These are phyloP conservation scores for Macroglossus sobrinus DNA, from an alignment of 2,113 vertebrate species.

Conservation along the genomic window DNA sequence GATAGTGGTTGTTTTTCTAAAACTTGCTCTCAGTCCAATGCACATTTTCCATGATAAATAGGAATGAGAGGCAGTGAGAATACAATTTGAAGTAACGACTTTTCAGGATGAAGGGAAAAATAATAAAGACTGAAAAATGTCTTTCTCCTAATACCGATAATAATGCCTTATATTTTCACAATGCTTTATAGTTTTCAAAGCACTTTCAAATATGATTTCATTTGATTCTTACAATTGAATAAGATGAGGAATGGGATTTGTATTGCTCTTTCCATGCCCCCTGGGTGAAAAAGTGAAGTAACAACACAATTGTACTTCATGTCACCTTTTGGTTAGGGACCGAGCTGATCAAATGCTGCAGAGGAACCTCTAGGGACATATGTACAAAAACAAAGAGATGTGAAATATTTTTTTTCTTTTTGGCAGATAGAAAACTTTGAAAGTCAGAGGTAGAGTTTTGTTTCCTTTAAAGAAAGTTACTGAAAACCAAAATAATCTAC, in stretches of 20 bases:
- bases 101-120: not conserved
- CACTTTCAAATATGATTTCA: not conserved
- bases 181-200: constrained; percentile 25
- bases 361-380: not conserved
- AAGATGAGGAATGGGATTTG: not conserved
- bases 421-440: not conserved
- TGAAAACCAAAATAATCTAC: not conserved
- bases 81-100: not conserved
- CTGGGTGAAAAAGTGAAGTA: not conserved
- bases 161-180: not conserved
- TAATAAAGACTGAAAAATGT: constrained; percentile 27
- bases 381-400: not conserved
- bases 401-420: not conserved
- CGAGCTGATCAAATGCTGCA: not conserved
- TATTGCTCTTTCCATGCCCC: not conserved
- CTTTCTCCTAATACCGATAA: not conserved
- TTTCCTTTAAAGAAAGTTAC: not conserved
- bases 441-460: constrained; percentile 19
- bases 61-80: not conserved
- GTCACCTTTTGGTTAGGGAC: not conserved
- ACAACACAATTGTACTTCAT: not conserved
- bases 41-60: not conserved
- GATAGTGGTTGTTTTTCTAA: not conserved
- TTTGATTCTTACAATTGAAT: not conserved
- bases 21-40: not conserved